phyloP scores from a whole-genome alignment of 1,140 invertebrate species.

The Drosophila tsacasi region DNA sequence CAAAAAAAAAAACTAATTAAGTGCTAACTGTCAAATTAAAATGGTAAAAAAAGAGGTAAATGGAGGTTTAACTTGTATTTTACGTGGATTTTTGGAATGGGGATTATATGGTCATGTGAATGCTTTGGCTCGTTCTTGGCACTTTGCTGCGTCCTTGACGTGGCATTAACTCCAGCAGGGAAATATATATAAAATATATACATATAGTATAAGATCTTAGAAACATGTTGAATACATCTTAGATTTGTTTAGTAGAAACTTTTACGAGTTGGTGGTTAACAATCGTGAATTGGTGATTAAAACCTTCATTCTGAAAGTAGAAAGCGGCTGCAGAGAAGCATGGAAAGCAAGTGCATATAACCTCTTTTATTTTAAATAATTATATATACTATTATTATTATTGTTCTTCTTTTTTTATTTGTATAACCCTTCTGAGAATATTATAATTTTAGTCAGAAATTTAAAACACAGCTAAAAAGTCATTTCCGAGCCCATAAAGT shows the following conservation, averaged over 20 bases:
- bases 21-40: slow-evolving; percentile 34
- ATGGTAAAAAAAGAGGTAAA: slow-evolving; percentile 15
- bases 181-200: background rate
- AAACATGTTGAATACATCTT: too few relatives aligned
- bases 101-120: slow-evolving; percentile 28
- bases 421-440: too few relatives aligned
- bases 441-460: too few relatives aligned
- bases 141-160: slow-evolving; percentile 6
- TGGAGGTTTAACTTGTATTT: slow-evolving; percentile 2
- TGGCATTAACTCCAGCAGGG: background rate
- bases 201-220: background rate
- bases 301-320: background rate
- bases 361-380: background rate
- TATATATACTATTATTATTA: background rate
- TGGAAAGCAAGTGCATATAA: background rate
- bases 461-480: too few relatives aligned
- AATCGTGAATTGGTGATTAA: background rate
- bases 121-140: slow-evolving; percentile 10
- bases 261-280: background rate
- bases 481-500: too few relatives aligned
- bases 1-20: slow-evolving; percentile 8
- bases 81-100: slow-evolving; percentile 1
- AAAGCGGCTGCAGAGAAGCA: background rate
- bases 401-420: too few relatives aligned
- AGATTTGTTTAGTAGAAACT: background rate